phyloP scores from a whole-genome alignment of 2,888 invertebrate genomes.

The Phaonia tiefii region DNA sequence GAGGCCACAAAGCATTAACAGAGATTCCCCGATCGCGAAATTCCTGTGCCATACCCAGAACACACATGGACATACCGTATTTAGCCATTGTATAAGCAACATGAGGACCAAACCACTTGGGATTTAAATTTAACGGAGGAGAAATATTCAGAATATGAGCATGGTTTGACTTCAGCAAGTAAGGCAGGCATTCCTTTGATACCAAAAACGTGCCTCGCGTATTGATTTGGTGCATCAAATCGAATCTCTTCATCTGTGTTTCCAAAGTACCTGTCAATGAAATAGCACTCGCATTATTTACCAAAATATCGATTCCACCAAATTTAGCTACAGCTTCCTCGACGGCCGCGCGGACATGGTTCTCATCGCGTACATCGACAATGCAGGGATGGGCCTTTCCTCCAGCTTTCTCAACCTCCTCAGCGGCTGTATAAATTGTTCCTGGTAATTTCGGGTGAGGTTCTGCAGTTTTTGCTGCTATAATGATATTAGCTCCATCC shows the following conservation, averaged over 20 bases:
- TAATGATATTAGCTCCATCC: conserved; percentile 93
- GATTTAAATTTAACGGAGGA: conserved; percentile 94
- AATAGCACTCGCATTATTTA: conserved; percentile 99
- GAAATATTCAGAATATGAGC: conserved; percentile 97
- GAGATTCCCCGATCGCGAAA: conserved; percentile 90
- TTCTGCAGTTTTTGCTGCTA: conserved; percentile 93
- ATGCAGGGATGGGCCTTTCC: conserved; percentile 90
- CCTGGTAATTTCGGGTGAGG: conserved; percentile 86
- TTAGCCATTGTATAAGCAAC: conserved; percentile 99
- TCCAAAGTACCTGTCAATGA: conserved; percentile 89
- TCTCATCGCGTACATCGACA: conserved; percentile 91
- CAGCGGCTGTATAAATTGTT: conserved; percentile 91
- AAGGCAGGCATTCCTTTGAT: conserved; percentile 95
- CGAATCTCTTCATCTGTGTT: conserved; percentile 97
- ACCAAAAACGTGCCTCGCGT: conserved; percentile 96
- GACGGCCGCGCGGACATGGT: conserved; percentile 85
- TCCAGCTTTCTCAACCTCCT: conserved; percentile 91
- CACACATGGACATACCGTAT: conserved; percentile 99
- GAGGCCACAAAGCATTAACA: conserved; percentile 98
- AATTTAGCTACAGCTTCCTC: conserved; percentile 87
- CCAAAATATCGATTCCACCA: conserved; percentile 96
- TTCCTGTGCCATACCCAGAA: conserved; percentile 97
- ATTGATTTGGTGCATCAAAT: conserved; percentile 97
- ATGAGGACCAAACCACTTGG: conserved; percentile 93
- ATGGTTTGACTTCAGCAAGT: conserved; percentile 91